Evolutionary conservation across 2,113 vertebrate genomes (phyloP), one percentile per base, ranked within the genome.

Genomic region (Sinocyclocheilus anophthalmus): DNA sequence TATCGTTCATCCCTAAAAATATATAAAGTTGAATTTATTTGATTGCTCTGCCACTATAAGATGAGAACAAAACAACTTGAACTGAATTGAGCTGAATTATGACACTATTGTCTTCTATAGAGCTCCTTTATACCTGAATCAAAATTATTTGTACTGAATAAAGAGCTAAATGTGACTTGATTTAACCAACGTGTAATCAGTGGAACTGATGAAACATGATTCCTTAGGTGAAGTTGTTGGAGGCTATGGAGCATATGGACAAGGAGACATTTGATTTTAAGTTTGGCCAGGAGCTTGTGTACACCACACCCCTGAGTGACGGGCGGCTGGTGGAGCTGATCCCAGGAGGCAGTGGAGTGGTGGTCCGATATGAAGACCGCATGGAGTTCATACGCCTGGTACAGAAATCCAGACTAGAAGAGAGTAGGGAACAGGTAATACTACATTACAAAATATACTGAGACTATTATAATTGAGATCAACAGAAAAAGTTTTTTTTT

Each of bases 241-340:
- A 99, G 50, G 96, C 97, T 92, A 99, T 99, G 96, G 97, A 98
- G 91, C 95, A 94, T 87, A 98, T 98, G 97, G 98, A 99, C 93
- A 96, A 95, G 91, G 97, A 96, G 73, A 98, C 96, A 0, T 99
- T 96, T 91, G 97, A 99, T 88, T 98, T 98, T 92, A 96, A 98
- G 90, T 99, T 99, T 86, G 97, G 97, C 14, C 96, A 96, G 87
- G 98, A 99, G 87, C 93, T 99, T 88, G 97, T 97, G 0, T 98
- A 98, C 93, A 98, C 96, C 0, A 99, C 97, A 0, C 96, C 96
- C 39, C 95, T 98, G 85, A 99, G 97, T 5, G 97, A 98, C 69
- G 96, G 97, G 12, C 92, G 93, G 24, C 86, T 97, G 93, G 95
- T 97, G 89, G 97, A 99, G 85, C 96, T 99, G 86, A 94, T 98